Evolutionary conservation across 2,797 vertebrate species (phyloP).

Genomic region (Discoglossus pictus): DNA sequence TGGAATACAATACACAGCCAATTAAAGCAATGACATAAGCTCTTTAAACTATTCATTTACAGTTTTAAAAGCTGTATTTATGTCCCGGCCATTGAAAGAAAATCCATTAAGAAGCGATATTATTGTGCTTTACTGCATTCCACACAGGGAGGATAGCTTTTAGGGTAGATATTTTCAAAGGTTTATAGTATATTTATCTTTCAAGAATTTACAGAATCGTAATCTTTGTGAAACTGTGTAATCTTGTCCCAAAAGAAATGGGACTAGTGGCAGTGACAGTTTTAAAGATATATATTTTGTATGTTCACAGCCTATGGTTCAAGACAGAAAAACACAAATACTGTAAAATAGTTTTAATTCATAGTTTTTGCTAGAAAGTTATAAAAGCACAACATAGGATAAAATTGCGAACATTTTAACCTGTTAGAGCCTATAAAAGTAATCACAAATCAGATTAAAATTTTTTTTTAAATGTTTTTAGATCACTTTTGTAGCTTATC

Average conservation of each 20-base stretch:
- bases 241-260: constrained; percentile 21
- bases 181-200: constrained; percentile 46
- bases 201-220: constrained; percentile 38
- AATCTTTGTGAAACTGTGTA: constrained; percentile 38
- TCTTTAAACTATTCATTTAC: constrained; percentile 10
- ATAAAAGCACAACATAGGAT: no score
- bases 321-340: constrained; percentile 27
- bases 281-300: constrained; percentile 42
- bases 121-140: constrained; percentile 40
- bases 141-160: constrained; percentile 42
- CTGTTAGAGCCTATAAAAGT: no score
- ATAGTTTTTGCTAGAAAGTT: no score
- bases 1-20: background rate
- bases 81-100: constrained; percentile 11
- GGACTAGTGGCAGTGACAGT: constrained; percentile 34
- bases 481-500: no score
- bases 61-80: constrained; percentile 34
- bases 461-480: no score
- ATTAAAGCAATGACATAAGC: background rate
- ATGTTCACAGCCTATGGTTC: constrained; percentile 23
- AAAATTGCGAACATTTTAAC: no score
- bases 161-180: constrained; percentile 38
- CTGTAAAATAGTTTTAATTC: no score
- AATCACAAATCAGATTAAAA: no score
- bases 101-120: constrained; percentile 32